These are phyloP conservation scores for Dendrophyllia cribrosa DNA, from an alignment of 64 coral and sea anemone genomes.

Conservation along the genomic window DNA sequence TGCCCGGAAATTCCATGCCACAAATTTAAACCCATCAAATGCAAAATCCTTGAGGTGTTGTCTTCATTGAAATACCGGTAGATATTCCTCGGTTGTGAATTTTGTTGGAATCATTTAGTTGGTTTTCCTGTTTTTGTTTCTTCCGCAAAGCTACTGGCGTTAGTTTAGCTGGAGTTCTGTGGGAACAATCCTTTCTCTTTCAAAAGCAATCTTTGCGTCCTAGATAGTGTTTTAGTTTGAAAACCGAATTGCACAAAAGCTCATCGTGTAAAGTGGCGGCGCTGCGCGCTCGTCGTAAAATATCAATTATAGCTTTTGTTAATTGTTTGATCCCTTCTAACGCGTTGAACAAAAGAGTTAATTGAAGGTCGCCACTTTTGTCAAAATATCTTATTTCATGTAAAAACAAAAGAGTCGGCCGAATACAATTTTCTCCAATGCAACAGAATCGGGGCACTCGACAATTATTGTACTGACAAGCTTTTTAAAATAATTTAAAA, in stretches of 20 bases:
- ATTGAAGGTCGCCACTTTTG: not conserved
- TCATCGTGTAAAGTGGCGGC: not conserved
- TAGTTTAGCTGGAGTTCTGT: not conserved
- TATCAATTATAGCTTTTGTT: conserved; percentile 30
- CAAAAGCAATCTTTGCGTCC: not conserved
- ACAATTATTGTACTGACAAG: not conserved
- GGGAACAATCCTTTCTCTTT: not conserved
- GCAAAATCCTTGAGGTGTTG: not conserved
- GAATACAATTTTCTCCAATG: not conserved
- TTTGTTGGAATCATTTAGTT: not conserved
- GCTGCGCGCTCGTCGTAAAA: not conserved
- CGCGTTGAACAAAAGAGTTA: conserved; percentile 21
- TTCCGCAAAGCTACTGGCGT: not conserved
- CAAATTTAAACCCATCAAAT: not conserved
- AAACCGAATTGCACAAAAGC: conserved; percentile 2
- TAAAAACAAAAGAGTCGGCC: not conserved
- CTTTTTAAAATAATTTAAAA: not conserved
- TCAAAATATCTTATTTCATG: not conserved
- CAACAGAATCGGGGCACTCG: no score
- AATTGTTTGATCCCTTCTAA: not conserved
- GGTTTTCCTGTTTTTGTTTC: not conserved
- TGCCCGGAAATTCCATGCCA: conserved; percentile 15
- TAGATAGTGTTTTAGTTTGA: not conserved
- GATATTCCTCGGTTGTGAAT: no score
- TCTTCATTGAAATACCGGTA: not conserved